These are phyloP conservation scores for Acleris laterana DNA, from an alignment of 2,888 invertebrate species.

Conservation along the genomic window DNA sequence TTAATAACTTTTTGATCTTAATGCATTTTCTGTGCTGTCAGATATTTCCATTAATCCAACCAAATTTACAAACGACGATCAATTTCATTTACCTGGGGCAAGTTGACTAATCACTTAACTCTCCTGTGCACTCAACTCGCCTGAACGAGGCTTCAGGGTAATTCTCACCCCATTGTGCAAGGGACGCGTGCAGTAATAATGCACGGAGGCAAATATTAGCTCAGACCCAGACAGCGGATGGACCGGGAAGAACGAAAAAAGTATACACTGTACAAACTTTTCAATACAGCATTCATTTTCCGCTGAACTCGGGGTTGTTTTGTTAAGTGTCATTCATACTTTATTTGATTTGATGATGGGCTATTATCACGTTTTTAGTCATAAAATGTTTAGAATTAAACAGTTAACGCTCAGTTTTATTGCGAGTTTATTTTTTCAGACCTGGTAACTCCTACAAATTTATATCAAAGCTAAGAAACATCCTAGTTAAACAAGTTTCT, in stretches of 20 bases:
- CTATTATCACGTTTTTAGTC: no score
- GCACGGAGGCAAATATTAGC: constrained; percentile 79
- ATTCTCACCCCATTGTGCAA: constrained; percentile 69
- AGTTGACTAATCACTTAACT: constrained; percentile 11
- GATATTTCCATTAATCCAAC: no score
- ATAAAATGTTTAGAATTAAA: no score
- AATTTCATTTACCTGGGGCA: background rate
- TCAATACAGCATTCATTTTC: constrained; percentile 28
- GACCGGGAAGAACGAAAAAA: constrained; percentile 61
- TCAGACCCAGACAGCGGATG: constrained; percentile 67
- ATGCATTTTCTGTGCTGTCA: no score
- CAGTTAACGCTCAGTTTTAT: no score
- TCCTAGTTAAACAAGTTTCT: no score
- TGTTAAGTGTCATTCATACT: background rate
- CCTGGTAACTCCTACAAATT: no score
- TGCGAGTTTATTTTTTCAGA: no score
- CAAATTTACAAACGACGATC: no score
- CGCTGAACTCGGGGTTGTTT: constrained; percentile 6
- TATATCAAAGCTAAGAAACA: no score
- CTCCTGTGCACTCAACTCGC: constrained; percentile 14
- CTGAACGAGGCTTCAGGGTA: constrained; percentile 53
- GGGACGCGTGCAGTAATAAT: constrained; percentile 72
- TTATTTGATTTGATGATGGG: background rate
- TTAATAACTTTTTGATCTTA: no score
- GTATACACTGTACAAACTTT: constrained; percentile 48